Conservation (phyloP, 2,888 invertebrate species). For the Mythimna vitellina region DNA sequence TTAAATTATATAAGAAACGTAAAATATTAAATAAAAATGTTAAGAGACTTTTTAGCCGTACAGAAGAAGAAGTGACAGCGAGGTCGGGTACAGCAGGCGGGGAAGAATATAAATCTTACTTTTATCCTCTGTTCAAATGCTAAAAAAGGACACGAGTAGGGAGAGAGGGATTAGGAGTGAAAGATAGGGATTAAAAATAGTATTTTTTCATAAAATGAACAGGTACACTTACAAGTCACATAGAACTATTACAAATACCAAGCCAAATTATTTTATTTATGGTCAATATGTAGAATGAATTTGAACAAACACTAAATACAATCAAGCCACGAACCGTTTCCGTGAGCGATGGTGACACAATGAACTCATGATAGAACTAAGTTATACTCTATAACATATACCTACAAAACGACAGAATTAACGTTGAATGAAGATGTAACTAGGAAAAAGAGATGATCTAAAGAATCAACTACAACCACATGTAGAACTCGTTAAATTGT, state of each 20-base stretch:
- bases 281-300: neutral
- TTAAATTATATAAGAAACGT: neutral
- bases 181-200: neutral
- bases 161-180: neutral
- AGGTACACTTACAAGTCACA: neutral
- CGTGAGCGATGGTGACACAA: neutral
- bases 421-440: no score
- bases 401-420: neutral
- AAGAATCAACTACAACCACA: neutral
- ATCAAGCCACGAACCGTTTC: neutral
- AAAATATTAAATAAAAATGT: neutral
- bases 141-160: neutral
- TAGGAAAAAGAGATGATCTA: neutral
- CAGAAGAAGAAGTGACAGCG: neutral
- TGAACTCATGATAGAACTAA: neutral
- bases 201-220: neutral
- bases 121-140: neutral
- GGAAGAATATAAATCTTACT: neutral
- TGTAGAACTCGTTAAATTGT: conserved; percentile 8
- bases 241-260: no score
- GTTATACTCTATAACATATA: neutral
- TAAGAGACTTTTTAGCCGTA: neutral
- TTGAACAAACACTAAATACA: neutral
- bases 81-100: neutral
- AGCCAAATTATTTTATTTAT: neutral